Conservation (phyloP, 2,797 vertebrate species). For the Anguilla pacifica region DNA sequence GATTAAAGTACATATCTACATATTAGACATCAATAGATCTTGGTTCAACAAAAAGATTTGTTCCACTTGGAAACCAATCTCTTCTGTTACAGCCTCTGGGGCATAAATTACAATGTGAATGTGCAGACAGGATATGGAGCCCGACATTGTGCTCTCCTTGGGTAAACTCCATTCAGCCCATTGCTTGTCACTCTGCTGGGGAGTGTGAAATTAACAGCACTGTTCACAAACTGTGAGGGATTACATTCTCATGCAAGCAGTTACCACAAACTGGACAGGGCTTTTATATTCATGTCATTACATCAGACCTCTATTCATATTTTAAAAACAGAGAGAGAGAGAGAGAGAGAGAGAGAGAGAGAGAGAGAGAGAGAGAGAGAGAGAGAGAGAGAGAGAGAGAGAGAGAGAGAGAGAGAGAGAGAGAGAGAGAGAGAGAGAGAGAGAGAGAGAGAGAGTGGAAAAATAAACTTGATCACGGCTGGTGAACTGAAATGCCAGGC, state of each 20-base stretch:
- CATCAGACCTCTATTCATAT: constrained; percentile 21
- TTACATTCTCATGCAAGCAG: constrained; percentile 8
- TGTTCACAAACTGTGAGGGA: constrained; percentile 19
- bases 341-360: neutral
- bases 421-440: neutral
- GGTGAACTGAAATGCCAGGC: neutral
- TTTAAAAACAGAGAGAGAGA: neutral
- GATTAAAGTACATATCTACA: neutral
- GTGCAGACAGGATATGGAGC: neutral
- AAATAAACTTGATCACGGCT: constrained; percentile 14
- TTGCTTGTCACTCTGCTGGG: neutral
- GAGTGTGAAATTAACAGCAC: constrained; percentile 5
- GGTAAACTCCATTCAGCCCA: neutral
- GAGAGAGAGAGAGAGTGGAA: neutral
- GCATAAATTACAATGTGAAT: neutral
- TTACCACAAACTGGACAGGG: constrained; percentile 19
- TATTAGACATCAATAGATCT: neutral
- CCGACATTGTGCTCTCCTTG: too few relatives aligned
- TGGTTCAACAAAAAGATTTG: neutral
- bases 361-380: neutral
- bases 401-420: neutral
- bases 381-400: neutral
- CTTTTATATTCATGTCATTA: constrained; percentile 23
- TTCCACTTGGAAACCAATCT: neutral
- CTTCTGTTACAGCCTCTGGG: neutral